Base-by-base conservation (phyloP, 2,113 vertebrate species). In the Labeo rohita region DNA sequence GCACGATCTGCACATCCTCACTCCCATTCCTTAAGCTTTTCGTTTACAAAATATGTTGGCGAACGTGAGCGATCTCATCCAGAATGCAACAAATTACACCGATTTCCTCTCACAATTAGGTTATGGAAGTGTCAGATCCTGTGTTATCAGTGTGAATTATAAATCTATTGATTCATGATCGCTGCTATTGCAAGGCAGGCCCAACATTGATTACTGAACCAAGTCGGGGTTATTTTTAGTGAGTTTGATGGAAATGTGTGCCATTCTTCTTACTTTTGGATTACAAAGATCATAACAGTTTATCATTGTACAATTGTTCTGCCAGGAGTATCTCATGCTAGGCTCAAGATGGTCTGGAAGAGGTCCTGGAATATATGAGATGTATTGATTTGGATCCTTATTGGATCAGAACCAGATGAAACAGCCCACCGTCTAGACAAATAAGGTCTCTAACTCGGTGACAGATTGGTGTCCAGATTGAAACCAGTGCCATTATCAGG, bases 261-360 rank as follows among this genome's bases (percentile, higher is more conserved):
- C 18, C 61, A 87, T 39, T 84, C n/a, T 66, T 84, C 13, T 68
- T 75, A 76, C 6, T 85, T 80, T 68, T 49, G 63, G 77, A 77
- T 77, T 73, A 56, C 77, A 87, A 87, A 86, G 61, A 59, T 75
- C 56, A 68, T 13, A 80, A 68, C 54, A 84, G 66, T 86, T 80
- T 68, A 65, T 86, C 85, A 89, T 80, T 12, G 8, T 61, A 2
- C 47, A 78, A 74, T 73, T 86, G 34, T 83, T 54, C 47, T 84
- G 54, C 66, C 66, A 84, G 63, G 45, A 23, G 66, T 72, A 77
- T 76, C 75, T 80, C 34, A 65, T 79, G 47, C 16, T 43, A 76
- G 39, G 54, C 21, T 65, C 70, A 80, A 88, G 21, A 83, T 70
- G 65, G 50, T 74, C 66, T 80, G 68, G 50, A 70, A 76, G 23